Base-by-base conservation (phyloP, 2,888 invertebrate species). In the Ephialtes manifestator region DNA sequence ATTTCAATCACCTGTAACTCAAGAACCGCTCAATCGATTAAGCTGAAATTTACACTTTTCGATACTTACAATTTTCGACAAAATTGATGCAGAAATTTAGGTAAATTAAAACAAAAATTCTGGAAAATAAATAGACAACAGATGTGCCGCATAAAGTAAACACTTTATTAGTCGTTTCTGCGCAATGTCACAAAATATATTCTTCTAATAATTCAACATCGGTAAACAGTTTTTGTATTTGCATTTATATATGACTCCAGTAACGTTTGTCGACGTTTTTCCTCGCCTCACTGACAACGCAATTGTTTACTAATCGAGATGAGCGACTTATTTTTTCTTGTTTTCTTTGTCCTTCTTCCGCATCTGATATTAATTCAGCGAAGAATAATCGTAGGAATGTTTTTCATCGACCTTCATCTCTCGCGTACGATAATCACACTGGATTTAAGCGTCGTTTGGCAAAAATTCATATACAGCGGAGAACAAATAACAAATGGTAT, bases 171-270 rank as follows among this genome's bases (percentile, higher is more conserved):
- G 86, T 91, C 88, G 87, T 89, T 89, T 88, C n/a, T 89, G 70
- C 70, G 53, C 48, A 85, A 90, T 90, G 89, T 92, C 91, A 89
- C 89, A 92, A 92, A 92, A 92, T 92, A 92, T 92, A 92, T 90
- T 87, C 87, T 88, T 90, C 83, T 89, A 90, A 90, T 86, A 87
- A 87, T 84, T 91, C 90, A 91, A 91, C 91, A 89, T 89, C 82
- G 87, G 86, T 86, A 89, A 87, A 84, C 85, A 65, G 77, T 87
- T 83, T 39, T 79, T 74, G 58, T 39, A 39, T 48, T 28, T 46
- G 55, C 63, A 13, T 63, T 46, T 20, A 11, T 74, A 31, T 78
- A 55, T 31, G 53, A 51, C 60, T 55, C 68, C 68, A 13, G 58
- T 46, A 15, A 46, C 46, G 20, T 74, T 74, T 65, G 79, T 77